These are phyloP conservation scores for Solen grandis DNA, from an alignment of 1,140 invertebrate genomes.

Conservation along the genomic window DNA sequence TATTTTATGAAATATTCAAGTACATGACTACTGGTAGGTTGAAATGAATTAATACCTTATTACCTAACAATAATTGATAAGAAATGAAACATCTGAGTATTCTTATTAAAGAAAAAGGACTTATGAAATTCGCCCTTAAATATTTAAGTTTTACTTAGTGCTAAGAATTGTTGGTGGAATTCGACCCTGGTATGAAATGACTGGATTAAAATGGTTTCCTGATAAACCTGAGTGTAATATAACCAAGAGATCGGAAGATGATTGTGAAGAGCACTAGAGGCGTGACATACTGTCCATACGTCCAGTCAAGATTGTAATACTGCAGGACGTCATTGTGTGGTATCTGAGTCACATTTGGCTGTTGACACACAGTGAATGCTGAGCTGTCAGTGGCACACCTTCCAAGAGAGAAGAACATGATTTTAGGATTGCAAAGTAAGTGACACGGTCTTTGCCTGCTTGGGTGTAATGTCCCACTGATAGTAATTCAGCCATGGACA, in stretches of 20 bases:
- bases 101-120: no score
- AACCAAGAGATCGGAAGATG: constrained; percentile 62
- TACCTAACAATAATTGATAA: no score
- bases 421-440: constrained; percentile 2
- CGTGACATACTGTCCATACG: constrained; percentile 61
- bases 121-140: no score
- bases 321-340: constrained; percentile 57
- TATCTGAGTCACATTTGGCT: constrained; percentile 48
- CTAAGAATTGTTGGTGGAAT: no score
- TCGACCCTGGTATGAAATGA: no score
- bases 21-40: no score
- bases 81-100: no score
- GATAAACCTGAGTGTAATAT: constrained; percentile 62
- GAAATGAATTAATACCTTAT: no score
- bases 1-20: no score
- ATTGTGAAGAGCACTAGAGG: constrained; percentile 63
- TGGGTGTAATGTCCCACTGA: constrained; percentile 49
- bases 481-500: constrained; percentile 55
- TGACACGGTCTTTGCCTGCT: constrained; percentile 42
- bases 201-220: constrained; percentile 53
- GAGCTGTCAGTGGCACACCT: constrained; percentile 14
- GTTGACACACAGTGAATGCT: constrained; percentile 26
- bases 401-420: constrained; percentile 14
- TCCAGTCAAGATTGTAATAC: constrained; percentile 53
- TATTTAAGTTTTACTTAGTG: no score